Percentiles rank a stretch among this genome's conserved stretches.
phyloP scores from a whole-genome alignment of 2,113 vertebrate species.

The Polyodon spathula region DNA sequence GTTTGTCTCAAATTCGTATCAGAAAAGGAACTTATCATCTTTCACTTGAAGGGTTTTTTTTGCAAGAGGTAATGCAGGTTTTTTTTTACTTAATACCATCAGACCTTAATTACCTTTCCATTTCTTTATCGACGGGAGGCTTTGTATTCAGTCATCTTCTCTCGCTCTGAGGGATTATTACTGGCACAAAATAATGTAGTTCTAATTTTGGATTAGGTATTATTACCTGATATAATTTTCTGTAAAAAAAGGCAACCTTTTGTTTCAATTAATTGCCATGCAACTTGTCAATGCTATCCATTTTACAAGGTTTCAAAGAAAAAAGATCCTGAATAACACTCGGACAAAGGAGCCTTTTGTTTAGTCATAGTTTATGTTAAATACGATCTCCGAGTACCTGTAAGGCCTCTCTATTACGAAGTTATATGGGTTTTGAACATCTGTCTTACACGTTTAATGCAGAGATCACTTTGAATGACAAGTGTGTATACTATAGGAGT shows the following conservation, averaged over 20 bases:
- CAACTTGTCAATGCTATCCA: conserved; percentile 39
- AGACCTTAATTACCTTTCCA: conserved; percentile 17
- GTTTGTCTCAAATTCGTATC: too few relatives aligned
- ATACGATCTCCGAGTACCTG: conserved; percentile 26
- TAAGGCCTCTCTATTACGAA: conserved; percentile 28
- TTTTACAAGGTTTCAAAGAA: conserved; percentile 19
- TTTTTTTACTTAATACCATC: conserved; percentile 15
- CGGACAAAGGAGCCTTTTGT: conserved; percentile 41
- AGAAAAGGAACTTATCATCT: too few relatives aligned
- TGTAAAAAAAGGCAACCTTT: conserved; percentile 31
- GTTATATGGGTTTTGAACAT: conserved; percentile 21
- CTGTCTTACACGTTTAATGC: conserved; percentile 23
- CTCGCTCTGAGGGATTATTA: conserved; percentile 17
- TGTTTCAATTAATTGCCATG: conserved; percentile 30
- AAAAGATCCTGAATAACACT: conserved; percentile 2
- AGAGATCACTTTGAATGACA: conserved; percentile 16
- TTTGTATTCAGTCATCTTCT: conserved; percentile 27
- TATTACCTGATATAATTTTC: conserved; percentile 36
- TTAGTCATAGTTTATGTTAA: conserved; percentile 25
- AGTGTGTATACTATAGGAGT: conserved; percentile 26
- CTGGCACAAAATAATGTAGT: conserved; percentile 28
- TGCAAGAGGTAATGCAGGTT: conserved; percentile 14
- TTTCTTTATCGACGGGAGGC: conserved; percentile 25
- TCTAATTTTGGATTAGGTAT: conserved; percentile 34
- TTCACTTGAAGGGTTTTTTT: conserved; percentile 13